Conservation (phyloP, 2,113 vertebrate genomes). For the Gobius niger region DNA sequence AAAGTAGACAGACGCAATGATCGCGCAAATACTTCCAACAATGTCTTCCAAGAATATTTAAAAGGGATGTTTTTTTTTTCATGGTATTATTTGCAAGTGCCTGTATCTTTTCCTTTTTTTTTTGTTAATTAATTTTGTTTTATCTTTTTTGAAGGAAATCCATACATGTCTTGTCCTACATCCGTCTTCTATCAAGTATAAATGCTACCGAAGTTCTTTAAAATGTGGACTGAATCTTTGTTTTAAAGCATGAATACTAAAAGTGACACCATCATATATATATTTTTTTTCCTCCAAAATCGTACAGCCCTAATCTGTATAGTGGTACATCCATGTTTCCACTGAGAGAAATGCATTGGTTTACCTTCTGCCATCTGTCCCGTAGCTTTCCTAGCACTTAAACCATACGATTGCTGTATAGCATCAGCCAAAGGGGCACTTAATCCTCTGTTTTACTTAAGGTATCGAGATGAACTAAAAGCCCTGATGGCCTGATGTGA, state of each 20-base stretch:
- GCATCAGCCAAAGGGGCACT: constrained; percentile 45
- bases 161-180: too few species aligned
- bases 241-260: too few species aligned
- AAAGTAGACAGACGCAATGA: constrained; percentile 79
- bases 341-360: background rate
- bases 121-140: too few species aligned
- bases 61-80: background rate
- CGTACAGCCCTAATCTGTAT: too few species aligned
- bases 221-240: too few species aligned
- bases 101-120: too few species aligned
- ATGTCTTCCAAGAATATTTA: constrained; percentile 12
- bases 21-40: constrained; percentile 7
- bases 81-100: background rate
- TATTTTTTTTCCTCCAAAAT: too few species aligned
- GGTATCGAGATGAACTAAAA: constrained; percentile 69
- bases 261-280: too few species aligned
- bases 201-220: too few species aligned
- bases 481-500: constrained; percentile 57
- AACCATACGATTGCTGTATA: constrained; percentile 28
- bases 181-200: too few species aligned
- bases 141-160: too few species aligned
- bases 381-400: constrained; percentile 30
- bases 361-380: constrained; percentile 16
- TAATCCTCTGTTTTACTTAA: constrained; percentile 54
- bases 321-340: background rate